Conservation (phyloP, 2,797 vertebrate genomes). For the Dipus sagitta region DNA sequence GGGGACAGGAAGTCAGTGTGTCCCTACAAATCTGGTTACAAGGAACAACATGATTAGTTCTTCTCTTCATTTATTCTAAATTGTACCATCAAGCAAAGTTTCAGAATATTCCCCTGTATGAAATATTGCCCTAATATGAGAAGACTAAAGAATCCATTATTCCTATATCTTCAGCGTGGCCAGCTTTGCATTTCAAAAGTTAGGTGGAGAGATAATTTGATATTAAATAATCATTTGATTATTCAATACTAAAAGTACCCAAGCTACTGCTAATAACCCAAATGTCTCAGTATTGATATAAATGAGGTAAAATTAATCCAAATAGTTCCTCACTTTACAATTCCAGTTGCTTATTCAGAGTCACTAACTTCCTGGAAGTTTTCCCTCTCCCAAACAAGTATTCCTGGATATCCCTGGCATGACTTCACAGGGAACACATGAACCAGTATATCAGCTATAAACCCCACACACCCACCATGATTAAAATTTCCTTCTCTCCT, state of each 20-base stretch:
- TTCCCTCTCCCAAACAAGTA: not conserved
- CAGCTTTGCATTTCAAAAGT: slow-evolving; percentile 34
- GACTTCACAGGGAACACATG: slow-evolving; percentile 3
- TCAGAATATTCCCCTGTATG: not conserved
- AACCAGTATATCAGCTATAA: not conserved
- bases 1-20: slow-evolving; percentile 33
- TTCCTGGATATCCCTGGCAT: slow-evolving; percentile 39
- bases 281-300: slow-evolving; percentile 31
- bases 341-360: slow-evolving; percentile 28
- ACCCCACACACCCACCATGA: not conserved
- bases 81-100: not conserved
- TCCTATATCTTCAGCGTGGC: not conserved
- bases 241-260: slow-evolving; percentile 38
- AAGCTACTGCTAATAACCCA: slow-evolving; percentile 32
- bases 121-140: not conserved
- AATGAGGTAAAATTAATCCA: slow-evolving; percentile 51
- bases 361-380: slow-evolving; percentile 50
- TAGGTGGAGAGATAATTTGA: slow-evolving; percentile 52
- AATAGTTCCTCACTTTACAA: slow-evolving; percentile 12
- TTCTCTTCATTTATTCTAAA: slow-evolving; percentile 14
- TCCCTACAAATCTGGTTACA: slow-evolving; percentile 40
- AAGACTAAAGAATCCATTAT: slow-evolving; percentile 6
- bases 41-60: not conserved
- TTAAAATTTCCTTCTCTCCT: not conserved
- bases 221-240: slow-evolving; percentile 3